Conservation (phyloP, 2,113 vertebrate genomes). For the Toxotes chatareus region DNA sequence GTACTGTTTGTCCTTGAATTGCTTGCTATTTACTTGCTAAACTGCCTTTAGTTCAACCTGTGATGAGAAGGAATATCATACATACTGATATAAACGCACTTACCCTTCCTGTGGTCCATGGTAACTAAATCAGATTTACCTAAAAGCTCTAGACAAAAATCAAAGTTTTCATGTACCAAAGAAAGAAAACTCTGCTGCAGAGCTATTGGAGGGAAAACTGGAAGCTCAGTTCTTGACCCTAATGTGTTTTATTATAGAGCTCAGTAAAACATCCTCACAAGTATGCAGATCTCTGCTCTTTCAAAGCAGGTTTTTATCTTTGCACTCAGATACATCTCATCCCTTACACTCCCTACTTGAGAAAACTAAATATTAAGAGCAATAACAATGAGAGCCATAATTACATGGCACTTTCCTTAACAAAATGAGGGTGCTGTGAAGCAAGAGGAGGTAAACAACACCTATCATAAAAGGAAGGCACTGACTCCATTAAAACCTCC, state of each 20-base stretch:
- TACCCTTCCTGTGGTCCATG: background rate
- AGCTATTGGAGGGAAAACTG: background rate
- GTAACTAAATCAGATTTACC: background rate
- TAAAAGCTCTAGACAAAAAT: background rate
- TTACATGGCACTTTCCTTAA: slow-evolving; percentile 19
- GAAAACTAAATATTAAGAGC: background rate
- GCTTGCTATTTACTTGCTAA: slow-evolving; percentile 5
- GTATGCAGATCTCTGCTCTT: background rate
- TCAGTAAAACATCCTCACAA: background rate
- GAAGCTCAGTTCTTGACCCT: background rate
- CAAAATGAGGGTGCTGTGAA: slow-evolving; percentile 6
- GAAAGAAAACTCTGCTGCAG: background rate
- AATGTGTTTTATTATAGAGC: background rate
- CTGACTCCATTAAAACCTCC: background rate
- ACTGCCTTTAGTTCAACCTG: slow-evolving; percentile 4
- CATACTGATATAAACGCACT: slow-evolving; percentile 3
- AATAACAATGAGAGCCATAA: slow-evolving; percentile 28
- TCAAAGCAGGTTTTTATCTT: slow-evolving; percentile 8
- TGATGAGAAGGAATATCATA: slow-evolving; percentile 14
- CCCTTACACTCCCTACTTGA: background rate
- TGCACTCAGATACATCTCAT: slow-evolving; percentile 1
- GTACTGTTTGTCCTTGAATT: slow-evolving; percentile 19
- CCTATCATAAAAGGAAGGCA: background rate
- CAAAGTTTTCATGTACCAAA: background rate
- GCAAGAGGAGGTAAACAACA: background rate